phyloP scores from a whole-genome alignment of 2,113 vertebrate species.

The Chaenocephalus aceratus region DNA sequence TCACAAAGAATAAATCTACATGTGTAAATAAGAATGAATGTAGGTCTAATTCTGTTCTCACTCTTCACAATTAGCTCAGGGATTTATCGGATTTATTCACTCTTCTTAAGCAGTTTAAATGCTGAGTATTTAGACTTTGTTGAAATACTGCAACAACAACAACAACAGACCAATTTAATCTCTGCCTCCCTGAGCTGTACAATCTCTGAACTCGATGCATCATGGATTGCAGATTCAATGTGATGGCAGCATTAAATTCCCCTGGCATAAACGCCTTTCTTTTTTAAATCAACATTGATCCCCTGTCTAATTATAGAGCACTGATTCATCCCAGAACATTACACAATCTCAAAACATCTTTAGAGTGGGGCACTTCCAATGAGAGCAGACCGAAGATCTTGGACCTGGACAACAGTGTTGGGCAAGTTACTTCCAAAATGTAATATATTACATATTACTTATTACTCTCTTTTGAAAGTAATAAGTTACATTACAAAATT shows the following conservation, averaged over 20 bases:
- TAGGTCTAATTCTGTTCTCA: not conserved
- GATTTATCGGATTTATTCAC: too few relatives aligned
- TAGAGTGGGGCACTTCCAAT: too few relatives aligned
- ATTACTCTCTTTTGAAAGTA: too few relatives aligned
- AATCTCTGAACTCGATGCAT: not conserved
- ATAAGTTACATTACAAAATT: too few relatives aligned
- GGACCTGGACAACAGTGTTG: not conserved
- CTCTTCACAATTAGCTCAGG: not conserved
- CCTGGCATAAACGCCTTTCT: not conserved
- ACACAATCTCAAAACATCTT: not conserved
- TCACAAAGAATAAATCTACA: not conserved
- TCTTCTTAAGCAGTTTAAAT: not conserved
- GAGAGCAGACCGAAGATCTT: not conserved
- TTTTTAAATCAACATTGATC: not conserved
- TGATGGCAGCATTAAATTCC: not conserved
- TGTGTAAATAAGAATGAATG: not conserved
- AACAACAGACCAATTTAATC: not conserved
- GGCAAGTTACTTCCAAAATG: too few relatives aligned
- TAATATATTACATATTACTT: too few relatives aligned
- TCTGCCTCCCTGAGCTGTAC: not conserved
- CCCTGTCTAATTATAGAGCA: not conserved
- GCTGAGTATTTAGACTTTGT: not conserved
- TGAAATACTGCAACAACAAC: not conserved
- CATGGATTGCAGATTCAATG: not conserved
- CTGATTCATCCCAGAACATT: not conserved